Evolutionary conservation across 2,113 vertebrate species (phyloP).

Genomic region (Platysteira castanea): DNA sequence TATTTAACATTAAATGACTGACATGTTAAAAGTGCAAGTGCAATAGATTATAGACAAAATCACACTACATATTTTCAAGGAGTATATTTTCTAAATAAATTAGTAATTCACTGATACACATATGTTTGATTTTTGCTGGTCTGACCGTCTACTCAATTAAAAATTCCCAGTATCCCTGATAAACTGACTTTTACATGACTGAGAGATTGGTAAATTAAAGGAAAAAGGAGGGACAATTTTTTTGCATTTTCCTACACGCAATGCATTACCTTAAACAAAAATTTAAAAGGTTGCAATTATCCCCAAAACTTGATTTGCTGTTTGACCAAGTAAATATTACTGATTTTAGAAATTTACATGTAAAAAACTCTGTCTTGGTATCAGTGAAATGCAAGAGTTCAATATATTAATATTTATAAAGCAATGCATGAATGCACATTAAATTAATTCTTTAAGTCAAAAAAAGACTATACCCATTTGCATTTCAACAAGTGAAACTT

Average conservation of each 20-base stretch:
- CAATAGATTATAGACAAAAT: not conserved
- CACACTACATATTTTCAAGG: not conserved
- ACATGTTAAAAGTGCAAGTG: not conserved
- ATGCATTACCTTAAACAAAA: not conserved
- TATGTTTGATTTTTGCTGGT: not conserved
- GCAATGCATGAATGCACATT: slow-evolving; percentile 47
- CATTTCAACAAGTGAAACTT: slow-evolving; percentile 62
- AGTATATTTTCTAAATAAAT: not conserved
- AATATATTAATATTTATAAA: slow-evolving; percentile 64
- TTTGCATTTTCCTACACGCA: not conserved
- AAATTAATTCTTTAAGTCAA: slow-evolving; percentile 56
- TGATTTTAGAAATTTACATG: not conserved
- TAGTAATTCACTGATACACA: not conserved
- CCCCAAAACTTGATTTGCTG: not conserved
- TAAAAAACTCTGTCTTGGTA: slow-evolving; percentile 24
- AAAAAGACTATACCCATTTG: slow-evolving; percentile 29
- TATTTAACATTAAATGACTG: not conserved
- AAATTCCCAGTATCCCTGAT: not conserved
- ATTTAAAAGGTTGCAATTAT: not conserved
- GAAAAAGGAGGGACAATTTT: not conserved
- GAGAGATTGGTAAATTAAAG: not conserved
- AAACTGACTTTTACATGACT: not conserved
- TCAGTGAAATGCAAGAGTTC: slow-evolving; percentile 1
- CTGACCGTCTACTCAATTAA: not conserved
- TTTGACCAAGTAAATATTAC: not conserved